These are phyloP conservation scores for Fragum whitleyi DNA, from an alignment of 2,888 invertebrate species.

Conservation along the genomic window DNA sequence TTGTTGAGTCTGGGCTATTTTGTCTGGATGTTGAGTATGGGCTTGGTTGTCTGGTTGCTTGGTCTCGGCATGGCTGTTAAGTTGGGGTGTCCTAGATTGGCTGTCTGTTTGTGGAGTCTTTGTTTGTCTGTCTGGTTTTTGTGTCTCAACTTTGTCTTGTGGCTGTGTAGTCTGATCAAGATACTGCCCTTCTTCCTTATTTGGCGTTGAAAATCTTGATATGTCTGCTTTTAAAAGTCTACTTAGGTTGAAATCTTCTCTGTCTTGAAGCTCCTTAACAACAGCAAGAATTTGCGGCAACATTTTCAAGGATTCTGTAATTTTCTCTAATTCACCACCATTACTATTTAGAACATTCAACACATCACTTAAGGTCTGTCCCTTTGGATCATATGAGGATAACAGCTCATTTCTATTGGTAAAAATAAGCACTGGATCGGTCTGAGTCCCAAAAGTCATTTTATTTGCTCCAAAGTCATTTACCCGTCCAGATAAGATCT, in stretches of 20 bases:
- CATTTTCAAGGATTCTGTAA: background rate
- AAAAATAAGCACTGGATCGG: background rate
- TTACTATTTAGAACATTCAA: background rate
- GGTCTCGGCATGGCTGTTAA: background rate
- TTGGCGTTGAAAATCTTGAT: background rate
- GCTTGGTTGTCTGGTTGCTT: background rate
- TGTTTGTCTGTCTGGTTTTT: background rate
- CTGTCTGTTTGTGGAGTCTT: background rate
- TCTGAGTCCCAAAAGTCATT: background rate
- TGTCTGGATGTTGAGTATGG: background rate
- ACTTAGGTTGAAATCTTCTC: background rate
- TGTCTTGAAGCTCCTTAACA: background rate
- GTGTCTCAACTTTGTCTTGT: background rate
- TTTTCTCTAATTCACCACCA: background rate
- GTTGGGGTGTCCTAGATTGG: background rate
- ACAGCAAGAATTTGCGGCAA: background rate
- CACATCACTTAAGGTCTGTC: background rate
- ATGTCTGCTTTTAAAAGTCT: background rate
- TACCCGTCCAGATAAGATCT: background rate
- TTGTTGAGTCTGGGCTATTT: background rate
- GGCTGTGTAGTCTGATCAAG: background rate
- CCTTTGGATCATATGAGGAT: conserved; percentile 11
- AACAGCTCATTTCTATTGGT: background rate
- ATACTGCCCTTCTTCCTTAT: background rate
- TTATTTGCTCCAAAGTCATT: background rate